phyloP scores from a whole-genome alignment of 2,113 vertebrate species.

The Cnemophilus loriae region DNA sequence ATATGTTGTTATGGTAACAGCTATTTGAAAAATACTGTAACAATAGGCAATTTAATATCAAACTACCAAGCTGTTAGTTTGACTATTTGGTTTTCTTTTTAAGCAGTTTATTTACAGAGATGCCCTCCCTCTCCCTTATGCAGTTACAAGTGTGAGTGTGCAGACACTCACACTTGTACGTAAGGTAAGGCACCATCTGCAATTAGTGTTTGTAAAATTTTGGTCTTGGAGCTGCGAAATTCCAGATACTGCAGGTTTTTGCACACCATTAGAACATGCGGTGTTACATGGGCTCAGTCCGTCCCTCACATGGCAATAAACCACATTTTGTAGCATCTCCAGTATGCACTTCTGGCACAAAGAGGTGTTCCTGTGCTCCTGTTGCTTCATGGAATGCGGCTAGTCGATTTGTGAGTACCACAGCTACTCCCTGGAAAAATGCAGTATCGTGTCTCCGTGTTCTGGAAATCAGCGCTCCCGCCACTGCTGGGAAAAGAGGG shows the following conservation, averaged over 20 bases:
- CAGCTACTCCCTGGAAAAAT: neutral
- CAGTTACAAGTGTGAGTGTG: neutral
- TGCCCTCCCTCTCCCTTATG: constrained; percentile 11
- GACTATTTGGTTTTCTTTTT: constrained; percentile 46
- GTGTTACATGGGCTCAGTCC: neutral
- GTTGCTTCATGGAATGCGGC: neutral
- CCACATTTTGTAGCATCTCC: neutral
- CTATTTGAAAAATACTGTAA: constrained; percentile 70
- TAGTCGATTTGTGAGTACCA: neutral
- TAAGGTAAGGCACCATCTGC: neutral
- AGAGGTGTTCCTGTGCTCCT: neutral
- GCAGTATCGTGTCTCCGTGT: fast-evolving
- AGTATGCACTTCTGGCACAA: neutral
- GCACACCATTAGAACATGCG: neutral
- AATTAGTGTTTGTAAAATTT: neutral
- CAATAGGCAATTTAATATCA: constrained; percentile 68
- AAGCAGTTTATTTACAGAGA: constrained; percentile 55
- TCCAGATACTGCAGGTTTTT: neutral
- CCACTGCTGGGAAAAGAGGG: neutral
- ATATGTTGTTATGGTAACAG: constrained; percentile 77
- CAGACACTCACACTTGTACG: neutral
- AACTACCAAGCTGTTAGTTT: constrained; percentile 69
- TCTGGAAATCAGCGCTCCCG: neutral
- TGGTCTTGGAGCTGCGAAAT: neutral
- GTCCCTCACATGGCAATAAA: neutral